These are phyloP conservation scores for Lissonota sp. DNA, from an alignment of 2,888 invertebrate species.

Conservation along the genomic window DNA sequence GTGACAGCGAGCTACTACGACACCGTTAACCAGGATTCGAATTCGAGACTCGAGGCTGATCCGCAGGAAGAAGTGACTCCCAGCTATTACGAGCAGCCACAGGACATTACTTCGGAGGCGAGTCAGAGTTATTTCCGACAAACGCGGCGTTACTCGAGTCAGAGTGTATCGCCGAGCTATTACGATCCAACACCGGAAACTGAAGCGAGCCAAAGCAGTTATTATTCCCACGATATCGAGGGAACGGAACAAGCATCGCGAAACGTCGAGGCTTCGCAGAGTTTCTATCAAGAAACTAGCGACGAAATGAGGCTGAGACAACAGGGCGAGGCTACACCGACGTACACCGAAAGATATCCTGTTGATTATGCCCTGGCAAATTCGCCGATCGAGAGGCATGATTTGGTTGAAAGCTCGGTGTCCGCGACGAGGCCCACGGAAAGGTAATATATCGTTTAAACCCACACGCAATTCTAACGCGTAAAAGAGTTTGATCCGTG, in stretches of 20 bases:
- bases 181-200: constrained; percentile 79
- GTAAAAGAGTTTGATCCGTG: neutral
- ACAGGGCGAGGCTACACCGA: constrained; percentile 79
- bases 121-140: constrained; percentile 81
- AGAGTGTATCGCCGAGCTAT: constrained; percentile 77
- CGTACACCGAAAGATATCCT: constrained; percentile 79
- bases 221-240: constrained; percentile 77
- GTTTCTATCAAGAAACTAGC: constrained; percentile 78
- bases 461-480: neutral
- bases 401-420: constrained; percentile 81
- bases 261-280: constrained; percentile 80
- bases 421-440: constrained; percentile 79
- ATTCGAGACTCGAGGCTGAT: constrained; percentile 75
- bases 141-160: constrained; percentile 77
- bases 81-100: constrained; percentile 77
- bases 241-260: constrained; percentile 75
- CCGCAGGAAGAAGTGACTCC: constrained; percentile 78
- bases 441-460: constrained; percentile 76
- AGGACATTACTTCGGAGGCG: constrained; percentile 74
- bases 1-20: constrained; percentile 78
- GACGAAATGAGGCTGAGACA: constrained; percentile 74
- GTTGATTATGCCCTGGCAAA: constrained; percentile 79
- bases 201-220: constrained; percentile 81
- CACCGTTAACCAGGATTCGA: constrained; percentile 74
- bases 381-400: constrained; percentile 81